Percentiles rank a stretch among this genome's conserved stretches.
phyloP scores from a whole-genome alignment of 2,888 invertebrate species.

The Machimus rusticus region DNA sequence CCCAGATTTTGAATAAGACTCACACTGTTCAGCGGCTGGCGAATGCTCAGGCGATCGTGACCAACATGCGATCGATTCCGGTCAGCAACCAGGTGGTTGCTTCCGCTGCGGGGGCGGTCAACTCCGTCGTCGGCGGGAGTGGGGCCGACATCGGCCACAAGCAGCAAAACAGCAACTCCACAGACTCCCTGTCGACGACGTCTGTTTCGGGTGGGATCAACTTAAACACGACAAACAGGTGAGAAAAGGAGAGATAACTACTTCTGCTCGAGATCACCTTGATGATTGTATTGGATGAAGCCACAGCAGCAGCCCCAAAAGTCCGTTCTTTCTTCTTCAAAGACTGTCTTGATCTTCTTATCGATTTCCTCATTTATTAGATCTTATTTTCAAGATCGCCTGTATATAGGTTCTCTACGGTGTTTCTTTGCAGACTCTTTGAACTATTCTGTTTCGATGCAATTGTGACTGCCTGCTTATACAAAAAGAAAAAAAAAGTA shows the following conservation, averaged over 20 bases:
- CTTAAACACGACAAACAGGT: constrained; percentile 61
- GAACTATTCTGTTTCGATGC: not conserved
- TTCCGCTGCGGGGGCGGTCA: constrained; percentile 15
- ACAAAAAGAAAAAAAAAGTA: not conserved
- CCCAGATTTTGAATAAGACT: constrained; percentile 49
- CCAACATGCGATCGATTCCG: constrained; percentile 42
- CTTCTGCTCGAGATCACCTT: constrained; percentile 38
- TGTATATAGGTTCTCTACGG: constrained; percentile 40
- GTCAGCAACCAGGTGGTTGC: constrained; percentile 44
- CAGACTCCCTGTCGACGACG: constrained; percentile 13
- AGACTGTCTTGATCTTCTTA: constrained; percentile 32
- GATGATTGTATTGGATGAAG: not conserved
- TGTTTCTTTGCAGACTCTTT: constrained; percentile 14
- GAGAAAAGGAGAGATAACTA: constrained; percentile 63
- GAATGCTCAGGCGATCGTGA: constrained; percentile 47
- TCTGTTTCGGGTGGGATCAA: constrained; percentile 48
- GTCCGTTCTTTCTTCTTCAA: constrained; percentile 31
- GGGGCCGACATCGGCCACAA: constrained; percentile 37
- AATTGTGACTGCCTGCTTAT: not conserved
- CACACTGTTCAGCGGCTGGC: constrained; percentile 49
- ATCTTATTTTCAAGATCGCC: constrained; percentile 53
- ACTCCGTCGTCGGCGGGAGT: not conserved
- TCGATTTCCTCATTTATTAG: constrained; percentile 42
- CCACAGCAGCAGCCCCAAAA: not conserved
- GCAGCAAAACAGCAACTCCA: constrained; percentile 42